These are phyloP conservation scores for Zhuqinia jingwanae DNA, from an alignment of 2,888 invertebrate genomes.

Conservation along the genomic window DNA sequence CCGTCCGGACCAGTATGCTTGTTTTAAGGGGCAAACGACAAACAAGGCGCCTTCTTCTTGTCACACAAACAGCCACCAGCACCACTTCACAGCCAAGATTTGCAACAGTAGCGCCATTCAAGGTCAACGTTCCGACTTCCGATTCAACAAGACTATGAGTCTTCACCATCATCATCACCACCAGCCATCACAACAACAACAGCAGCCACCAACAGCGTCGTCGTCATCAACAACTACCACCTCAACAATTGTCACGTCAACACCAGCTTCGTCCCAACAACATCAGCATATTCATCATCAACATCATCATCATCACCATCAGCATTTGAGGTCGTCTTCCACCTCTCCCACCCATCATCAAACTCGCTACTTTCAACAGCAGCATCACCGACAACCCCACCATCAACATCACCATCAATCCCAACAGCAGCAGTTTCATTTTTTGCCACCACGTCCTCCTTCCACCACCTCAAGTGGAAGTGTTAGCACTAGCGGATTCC, in stretches of 20 bases:
- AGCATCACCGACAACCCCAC: conserved; percentile 27
- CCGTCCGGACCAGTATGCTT: conserved; percentile 32
- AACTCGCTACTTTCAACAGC: conserved; percentile 32
- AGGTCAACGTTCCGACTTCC: background rate
- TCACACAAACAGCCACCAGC: background rate
- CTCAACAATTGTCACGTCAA: conserved; percentile 14
- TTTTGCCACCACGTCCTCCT: conserved; percentile 60
- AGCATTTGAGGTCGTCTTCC: background rate
- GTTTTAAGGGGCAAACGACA: conserved; percentile 19
- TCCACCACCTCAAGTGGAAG: conserved; percentile 64
- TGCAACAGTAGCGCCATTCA: background rate
- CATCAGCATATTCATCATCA: too few species aligned
- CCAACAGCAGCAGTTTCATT: conserved; percentile 24
- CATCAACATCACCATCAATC: conserved; percentile 49
- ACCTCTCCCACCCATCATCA: conserved; percentile 32
- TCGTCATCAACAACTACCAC: background rate
- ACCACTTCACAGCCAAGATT: background rate
- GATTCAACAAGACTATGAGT: conserved; percentile 64
- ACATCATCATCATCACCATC: background rate
- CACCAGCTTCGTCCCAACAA: background rate
- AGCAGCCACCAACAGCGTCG: conserved; percentile 38
- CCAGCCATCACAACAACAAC: conserved; percentile 59
- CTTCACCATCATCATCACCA: conserved; percentile 65
- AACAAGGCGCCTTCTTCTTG: conserved; percentile 15
- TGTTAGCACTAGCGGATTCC: conserved; percentile 58